Evolutionary conservation across 2,888 invertebrate species (phyloP), one percentile per base, ranked within the genome.

Genomic region (Hydrotaea cyrtoneurina): DNA sequence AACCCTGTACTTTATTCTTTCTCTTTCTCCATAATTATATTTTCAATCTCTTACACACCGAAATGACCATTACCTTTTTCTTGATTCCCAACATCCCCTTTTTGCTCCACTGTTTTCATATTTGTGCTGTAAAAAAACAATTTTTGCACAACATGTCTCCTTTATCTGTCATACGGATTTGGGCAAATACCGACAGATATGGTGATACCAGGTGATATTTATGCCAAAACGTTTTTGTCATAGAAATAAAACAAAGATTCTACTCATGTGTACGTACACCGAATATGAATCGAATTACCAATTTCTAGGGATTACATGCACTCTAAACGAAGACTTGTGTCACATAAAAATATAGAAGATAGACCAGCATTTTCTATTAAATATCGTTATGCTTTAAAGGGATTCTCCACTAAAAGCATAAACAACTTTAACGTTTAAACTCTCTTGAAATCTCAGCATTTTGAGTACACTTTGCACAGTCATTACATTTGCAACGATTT

Each of bases 191-290:
- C n/a, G n/a, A 50, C 19, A 21, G 50, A 66, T 36, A 43, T 36
- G n/a, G n/a, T n/a, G 31, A 76, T 19, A 31, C 17, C 69, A 69
- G 77, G n/a, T 76, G 66, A 76, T 64, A 64, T 66, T 66, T 55
- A 57, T 55, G 23, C 11, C 55, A 55, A 55, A 77, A 11, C 50
- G 64, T 76, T 55, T 31, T 50, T 64, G 76, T 21, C 64, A 76
- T 31, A 21, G 36, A 21, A 39, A 64, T 39, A 21, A 43, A 71
- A 15, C 13, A 71, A 4, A 50, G 19, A 69, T 46, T 53, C 4
- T 17, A 19, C 15, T 11, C 50, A 50, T 2, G n/a, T 50, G n/a
- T n/a, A 55, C 17, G 21, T 3, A 55, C 11, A 23, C 21, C 2
- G 21, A 55, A 23, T 55, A 55, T 23, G 55, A 55, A 55, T 55